A percentile compares a stretch with the other conserved stretches of the same genome.
Conservation (phyloP, 2,797 vertebrate genomes). For the Forpus xanthops region DNA sequence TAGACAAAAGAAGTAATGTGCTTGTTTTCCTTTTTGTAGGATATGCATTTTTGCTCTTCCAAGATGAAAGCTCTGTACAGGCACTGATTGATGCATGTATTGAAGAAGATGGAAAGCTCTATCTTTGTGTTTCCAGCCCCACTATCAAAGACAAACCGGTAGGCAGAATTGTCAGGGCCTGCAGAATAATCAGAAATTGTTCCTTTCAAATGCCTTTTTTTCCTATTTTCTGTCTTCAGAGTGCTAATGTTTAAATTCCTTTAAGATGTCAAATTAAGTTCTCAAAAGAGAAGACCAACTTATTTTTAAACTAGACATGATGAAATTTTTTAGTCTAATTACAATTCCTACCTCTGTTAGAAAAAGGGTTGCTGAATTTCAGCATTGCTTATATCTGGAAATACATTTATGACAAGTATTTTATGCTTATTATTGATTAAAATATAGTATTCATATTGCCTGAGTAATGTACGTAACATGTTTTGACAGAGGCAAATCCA, state of each 20-base stretch:
- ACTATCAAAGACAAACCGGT: conserved; percentile 99
- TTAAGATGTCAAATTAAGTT: not conserved
- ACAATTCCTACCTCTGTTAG: not conserved
- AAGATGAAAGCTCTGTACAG: conserved; percentile 99
- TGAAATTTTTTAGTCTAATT: not conserved
- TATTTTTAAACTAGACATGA: not conserved
- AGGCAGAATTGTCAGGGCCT: conserved; percentile 68
- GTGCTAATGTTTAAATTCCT: not conserved
- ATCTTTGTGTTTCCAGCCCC: conserved; percentile 97
- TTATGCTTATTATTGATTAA: not conserved
- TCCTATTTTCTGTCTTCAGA: not conserved
- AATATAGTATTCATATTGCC: not conserved
- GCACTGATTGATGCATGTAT: conserved; percentile 98
- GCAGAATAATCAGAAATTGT: not conserved
- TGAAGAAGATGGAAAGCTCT: conserved; percentile 97
- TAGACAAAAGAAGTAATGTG: not conserved
- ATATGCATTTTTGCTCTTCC: conserved; percentile 97
- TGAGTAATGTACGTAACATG: not conserved
- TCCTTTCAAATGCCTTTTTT: not conserved
- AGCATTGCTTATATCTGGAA: not conserved
- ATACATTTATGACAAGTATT: not conserved
- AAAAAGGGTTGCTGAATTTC: not conserved
- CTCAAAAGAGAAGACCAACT: not conserved
- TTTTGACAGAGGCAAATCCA: not conserved
- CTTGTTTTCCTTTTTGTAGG: conserved; percentile 75